These are phyloP conservation scores for Limnodromus scolopaceus DNA, from an alignment of 2,797 vertebrate species.

Conservation along the genomic window DNA sequence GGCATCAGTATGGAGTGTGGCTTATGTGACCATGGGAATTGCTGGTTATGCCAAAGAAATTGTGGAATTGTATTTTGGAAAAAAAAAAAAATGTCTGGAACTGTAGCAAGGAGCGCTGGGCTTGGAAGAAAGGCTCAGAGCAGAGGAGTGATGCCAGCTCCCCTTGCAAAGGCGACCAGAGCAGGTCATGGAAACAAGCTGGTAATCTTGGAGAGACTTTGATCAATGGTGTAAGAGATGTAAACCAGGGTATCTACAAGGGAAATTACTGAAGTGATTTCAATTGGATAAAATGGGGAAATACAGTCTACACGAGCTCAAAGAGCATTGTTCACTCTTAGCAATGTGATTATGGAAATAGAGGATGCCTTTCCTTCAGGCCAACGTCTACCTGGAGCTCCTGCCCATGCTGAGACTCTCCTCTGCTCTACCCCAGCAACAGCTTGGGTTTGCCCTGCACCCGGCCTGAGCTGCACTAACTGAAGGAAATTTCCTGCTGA, in stretches of 20 bases:
- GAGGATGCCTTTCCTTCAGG: background rate
- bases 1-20: background rate
- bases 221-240: background rate
- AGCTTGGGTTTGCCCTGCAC: rapidly evolving
- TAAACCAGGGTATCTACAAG: rapidly evolving
- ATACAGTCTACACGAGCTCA: rapidly evolving
- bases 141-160: background rate
- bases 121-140: background rate
- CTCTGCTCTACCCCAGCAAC: background rate
- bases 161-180: background rate
- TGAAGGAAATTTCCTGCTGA: rapidly evolving
- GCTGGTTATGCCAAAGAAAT: background rate
- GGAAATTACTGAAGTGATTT: background rate
- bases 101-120: background rate
- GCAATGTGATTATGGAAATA: background rate
- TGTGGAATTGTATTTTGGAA: background rate
- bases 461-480: background rate
- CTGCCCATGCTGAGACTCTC: rapidly evolving
- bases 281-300: background rate
- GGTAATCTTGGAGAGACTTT: background rate
- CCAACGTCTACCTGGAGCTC: background rate
- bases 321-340: rapidly evolving
- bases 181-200: background rate
- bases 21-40: rapidly evolving
- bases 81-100: background rate